Base-by-base conservation (phyloP, 2,888 invertebrate species). In the Aphidoletes aphidimyza region DNA sequence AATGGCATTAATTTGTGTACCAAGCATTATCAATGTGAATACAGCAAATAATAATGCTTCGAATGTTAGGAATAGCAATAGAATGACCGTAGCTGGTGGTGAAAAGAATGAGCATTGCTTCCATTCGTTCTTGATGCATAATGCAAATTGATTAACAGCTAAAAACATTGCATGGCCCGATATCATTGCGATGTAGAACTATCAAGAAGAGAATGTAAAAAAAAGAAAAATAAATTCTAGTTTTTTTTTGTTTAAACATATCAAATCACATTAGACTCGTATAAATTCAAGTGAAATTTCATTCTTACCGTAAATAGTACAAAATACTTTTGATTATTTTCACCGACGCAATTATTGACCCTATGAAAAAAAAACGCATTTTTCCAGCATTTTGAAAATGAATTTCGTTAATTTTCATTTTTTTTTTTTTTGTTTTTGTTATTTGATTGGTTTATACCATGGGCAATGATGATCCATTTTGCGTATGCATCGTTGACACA, bases 241-340 rank as follows among this genome's bases (percentile, higher is more conserved):
- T 84, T 84, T 37, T 59, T 3, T 19, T 83, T 54, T 19, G 85
- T 54, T 17, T 78, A 6, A 9, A 14, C 42, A 14, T 42, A 9
- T 6, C 6, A 14, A 42, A 42, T 42, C 6, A 9, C 42, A 42
- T 42, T n/a, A 19, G 9, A 39, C 5, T 39, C 39, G 39, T 39
- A 39, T 39, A 39, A 11, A 39, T 39, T 14, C 49, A 17, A 83
- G 83, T 47, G n/a, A 42, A 84, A 85, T 45, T 83, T 59, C 26
- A 37, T 85, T 92, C 94, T 93, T 90, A 98, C 98, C 86, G 98
- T 98, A 90, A 99, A 99, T 85, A 99, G 92, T 85, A 99, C 98
- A 92, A 99, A 99, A 91, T 96, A 99, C 91, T 99, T 99, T 92
- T 99, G 99, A 92, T 99, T 99, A 89, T 96, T 97, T 90, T 99